Evolutionary conservation across 2,888 invertebrate species (phyloP), one percentile per base, ranked within the genome.

Genomic region (Lysandra coridon): DNA sequence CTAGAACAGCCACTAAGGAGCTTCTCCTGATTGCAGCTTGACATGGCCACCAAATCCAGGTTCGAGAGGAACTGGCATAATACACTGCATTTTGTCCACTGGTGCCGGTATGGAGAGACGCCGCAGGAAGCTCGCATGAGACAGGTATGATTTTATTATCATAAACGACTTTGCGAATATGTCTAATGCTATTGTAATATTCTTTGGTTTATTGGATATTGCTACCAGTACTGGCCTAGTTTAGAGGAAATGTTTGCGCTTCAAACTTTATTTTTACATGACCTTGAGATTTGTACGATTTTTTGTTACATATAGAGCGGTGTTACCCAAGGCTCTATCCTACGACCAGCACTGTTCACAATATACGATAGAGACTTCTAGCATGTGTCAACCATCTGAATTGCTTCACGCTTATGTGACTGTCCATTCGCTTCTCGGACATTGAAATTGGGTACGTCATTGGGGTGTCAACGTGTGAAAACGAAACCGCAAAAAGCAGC

Each of bases 31-130:
- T 95, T 95, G 90, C 95, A 95, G 94, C 94, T 96, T 88, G 93
- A 93, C 85, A 95, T 95, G 90, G 95, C 95, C 82, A 93, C 95
- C 83, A 95, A 95, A 87, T 95, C 95, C 87, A 92, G 95, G 86
- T 95, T 95, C 90, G 95, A 95, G 91, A 92, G 95, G 85, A 96
- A 96, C 88, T 96, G 96, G 95, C 96, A 95, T 92, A 96, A 96
- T 94, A 96, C 95, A 88, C 96, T 95, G 92, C 96, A 93, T 94
- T 96, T 96, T 91, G 95, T 95, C 83, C 96, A 96, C 89, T 97
- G 96, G 96, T 96, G 96, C 90, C 95, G 97, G 83, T 96, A 97
- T 84, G 96, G 96, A 80, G 96, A 96, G 88, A 95, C 96, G 78
- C 96, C 96, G 85, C 95, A 96, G 88, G 96, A 96, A 90, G 95